A percentile compares a stretch with the other conserved stretches of the same genome.
These are phyloP conservation scores for Sogatella furcifera DNA, from an alignment of 1,140 invertebrate genomes.

Conservation along the genomic window DNA sequence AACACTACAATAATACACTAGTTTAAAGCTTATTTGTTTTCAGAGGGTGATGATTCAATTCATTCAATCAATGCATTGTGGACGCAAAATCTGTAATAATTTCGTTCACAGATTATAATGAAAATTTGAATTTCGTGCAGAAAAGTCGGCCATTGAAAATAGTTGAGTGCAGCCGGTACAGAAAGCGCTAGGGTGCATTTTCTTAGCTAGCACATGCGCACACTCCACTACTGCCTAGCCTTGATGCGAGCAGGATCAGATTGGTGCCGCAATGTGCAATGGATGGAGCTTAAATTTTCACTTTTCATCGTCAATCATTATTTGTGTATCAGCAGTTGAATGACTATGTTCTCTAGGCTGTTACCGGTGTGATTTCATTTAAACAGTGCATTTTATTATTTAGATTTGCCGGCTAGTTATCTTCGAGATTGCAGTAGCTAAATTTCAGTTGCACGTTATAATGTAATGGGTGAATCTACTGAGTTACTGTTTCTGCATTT, in stretches of 20 bases:
- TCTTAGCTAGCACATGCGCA: no score
- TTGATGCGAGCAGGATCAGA: not conserved
- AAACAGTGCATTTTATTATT: conserved; percentile 1
- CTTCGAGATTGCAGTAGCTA: not conserved
- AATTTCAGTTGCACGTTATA: not conserved
- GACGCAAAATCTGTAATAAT: no score
- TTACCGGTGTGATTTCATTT: not conserved
- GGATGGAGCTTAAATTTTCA: not conserved
- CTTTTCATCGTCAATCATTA: not conserved
- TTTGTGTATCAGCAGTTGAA: conserved; percentile 8
- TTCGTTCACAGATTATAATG: no score
- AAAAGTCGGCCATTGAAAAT: not conserved
- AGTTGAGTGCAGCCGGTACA: not conserved
- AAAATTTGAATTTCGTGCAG: no score
- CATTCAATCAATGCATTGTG: no score
- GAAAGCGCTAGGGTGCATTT: not conserved
- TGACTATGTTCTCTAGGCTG: conserved; percentile 5
- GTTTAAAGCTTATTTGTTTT: no score
- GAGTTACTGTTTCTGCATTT: not conserved
- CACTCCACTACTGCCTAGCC: not conserved
- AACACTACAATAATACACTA: no score
- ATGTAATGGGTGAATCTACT: not conserved
- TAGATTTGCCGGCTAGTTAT: not conserved
- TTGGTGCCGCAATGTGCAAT: conserved; percentile 1
- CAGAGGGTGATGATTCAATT: no score